Evolutionary conservation across 2,113 vertebrate species (phyloP).

Genomic region (Synchiropus splendidus): DNA sequence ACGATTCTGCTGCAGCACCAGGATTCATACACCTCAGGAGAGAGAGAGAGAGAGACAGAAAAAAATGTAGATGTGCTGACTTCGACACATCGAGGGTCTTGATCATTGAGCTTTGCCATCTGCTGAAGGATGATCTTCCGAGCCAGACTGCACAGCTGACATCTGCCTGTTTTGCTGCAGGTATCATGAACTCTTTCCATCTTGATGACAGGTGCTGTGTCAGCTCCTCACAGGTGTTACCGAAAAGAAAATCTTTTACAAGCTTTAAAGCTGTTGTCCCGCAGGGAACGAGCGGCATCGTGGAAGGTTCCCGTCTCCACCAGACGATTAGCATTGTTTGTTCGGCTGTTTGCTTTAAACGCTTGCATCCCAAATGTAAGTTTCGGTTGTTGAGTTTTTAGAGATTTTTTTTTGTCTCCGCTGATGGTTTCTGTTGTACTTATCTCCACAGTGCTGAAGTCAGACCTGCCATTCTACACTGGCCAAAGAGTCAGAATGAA

Average conservation of each 20-base stretch:
- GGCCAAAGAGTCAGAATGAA: too few species aligned
- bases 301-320: neutral
- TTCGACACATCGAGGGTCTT: constrained; percentile 37
- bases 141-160: constrained; percentile 30
- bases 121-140: constrained; percentile 31
- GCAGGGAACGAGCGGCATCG: constrained; percentile 1
- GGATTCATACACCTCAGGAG: neutral
- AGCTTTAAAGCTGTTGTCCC: constrained; percentile 7
- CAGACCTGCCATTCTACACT: too few species aligned
- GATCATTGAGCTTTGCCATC: constrained; percentile 39
- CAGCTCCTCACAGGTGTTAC: constrained; percentile 19
- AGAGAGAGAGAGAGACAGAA: too few species aligned
- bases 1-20: constrained; percentile 3
- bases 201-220: constrained; percentile 36
- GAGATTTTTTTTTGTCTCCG: too few species aligned
- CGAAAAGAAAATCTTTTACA: neutral
- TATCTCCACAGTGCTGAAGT: too few species aligned
- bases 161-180: constrained; percentile 38
- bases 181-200: constrained; percentile 17
- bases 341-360: too few species aligned
- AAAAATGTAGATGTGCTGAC: constrained; percentile 36
- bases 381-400: too few species aligned
- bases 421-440: too few species aligned
- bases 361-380: too few species aligned
- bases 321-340: too few species aligned